phyloP scores from a whole-genome alignment of 2,797 vertebrate genomes.

The Buceros bicornis region DNA sequence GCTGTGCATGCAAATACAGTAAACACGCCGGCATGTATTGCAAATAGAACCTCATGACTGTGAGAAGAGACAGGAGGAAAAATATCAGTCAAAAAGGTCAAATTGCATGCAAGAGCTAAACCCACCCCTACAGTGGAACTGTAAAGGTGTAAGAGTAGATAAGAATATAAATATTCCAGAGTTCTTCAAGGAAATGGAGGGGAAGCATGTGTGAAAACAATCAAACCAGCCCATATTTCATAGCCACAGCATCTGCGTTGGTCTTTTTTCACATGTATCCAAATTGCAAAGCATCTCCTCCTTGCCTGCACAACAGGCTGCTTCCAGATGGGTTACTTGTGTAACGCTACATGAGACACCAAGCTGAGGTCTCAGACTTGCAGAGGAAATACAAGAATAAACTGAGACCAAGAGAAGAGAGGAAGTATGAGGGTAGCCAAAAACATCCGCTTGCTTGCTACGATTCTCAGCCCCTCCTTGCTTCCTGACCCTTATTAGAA shows the following conservation, averaged over 20 bases:
- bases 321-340: constrained; percentile 61
- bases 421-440: neutral
- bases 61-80: neutral
- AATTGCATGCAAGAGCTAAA: neutral
- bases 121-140: neutral
- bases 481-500: neutral
- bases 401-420: constrained; percentile 5
- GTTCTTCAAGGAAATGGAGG: neutral
- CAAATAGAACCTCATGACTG: neutral
- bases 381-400: constrained; percentile 56
- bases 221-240: neutral
- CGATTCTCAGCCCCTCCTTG: neutral
- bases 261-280: neutral
- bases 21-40: neutral
- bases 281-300: constrained; percentile 30
- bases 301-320: constrained; percentile 25
- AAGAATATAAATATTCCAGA: neutral
- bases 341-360: neutral
- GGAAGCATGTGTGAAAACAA: neutral
- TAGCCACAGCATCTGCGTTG: neutral
- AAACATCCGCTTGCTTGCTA: neutral
- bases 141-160: neutral
- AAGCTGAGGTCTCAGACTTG: neutral
- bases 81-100: neutral
- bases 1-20: neutral